Conservation (phyloP, 2,888 invertebrate genomes). For the Plebejus argus region DNA sequence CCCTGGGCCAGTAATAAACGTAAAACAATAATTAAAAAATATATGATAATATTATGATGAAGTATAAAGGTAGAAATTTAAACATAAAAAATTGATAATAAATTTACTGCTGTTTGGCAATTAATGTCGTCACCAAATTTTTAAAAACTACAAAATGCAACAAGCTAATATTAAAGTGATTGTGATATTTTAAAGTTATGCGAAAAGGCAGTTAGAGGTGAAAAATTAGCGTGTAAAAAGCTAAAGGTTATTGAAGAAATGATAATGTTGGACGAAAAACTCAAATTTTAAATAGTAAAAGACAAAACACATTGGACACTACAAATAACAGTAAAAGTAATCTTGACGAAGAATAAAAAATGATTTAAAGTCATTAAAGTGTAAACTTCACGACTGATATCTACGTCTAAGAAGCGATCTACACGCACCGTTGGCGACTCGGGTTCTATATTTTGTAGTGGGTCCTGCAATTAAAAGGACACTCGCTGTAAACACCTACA, state of each 20-base stretch:
- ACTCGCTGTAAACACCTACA: constrained; percentile 8
- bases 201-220: neutral
- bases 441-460: constrained; percentile 45
- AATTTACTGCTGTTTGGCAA: too few relatives aligned
- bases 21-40: neutral
- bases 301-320: neutral
- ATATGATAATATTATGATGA: too few relatives aligned
- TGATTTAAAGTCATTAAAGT: constrained; percentile 22
- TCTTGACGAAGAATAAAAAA: constrained; percentile 13
- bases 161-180: neutral
- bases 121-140: too few relatives aligned
- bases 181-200: neutral
- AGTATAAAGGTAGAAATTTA: too few relatives aligned
- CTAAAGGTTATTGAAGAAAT: neutral
- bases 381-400: constrained; percentile 26
- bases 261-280: neutral
- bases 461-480: constrained; percentile 47
- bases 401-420: constrained; percentile 36
- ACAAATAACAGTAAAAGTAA: neutral
- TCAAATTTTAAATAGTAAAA: neutral
- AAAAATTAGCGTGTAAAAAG: neutral
- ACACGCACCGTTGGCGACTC: constrained; percentile 50
- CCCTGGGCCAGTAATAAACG: too few relatives aligned
- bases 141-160: neutral
- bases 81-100: too few relatives aligned